Percentiles rank a stretch among this genome's conserved stretches.
Evolutionary conservation across 2,797 vertebrate species (phyloP).

Genomic region (Phalanger gymnotis): DNA sequence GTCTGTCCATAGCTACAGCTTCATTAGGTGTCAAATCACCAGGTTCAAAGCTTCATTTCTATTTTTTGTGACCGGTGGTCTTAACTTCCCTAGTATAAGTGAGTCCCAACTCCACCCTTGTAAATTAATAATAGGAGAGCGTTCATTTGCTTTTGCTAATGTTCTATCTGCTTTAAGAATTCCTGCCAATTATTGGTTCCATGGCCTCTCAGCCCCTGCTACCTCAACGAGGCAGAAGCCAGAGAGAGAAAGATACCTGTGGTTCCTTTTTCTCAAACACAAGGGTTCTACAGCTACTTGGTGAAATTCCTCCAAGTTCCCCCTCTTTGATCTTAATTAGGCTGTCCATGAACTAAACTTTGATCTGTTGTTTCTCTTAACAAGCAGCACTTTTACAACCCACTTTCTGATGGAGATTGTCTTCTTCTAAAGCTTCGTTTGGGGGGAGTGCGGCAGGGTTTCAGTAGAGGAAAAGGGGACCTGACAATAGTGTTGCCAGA

Average conservation of each 20-base stretch:
- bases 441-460: background rate
- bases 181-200: background rate
- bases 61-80: background rate
- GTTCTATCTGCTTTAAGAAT: conserved; percentile 13
- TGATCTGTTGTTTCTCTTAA: background rate
- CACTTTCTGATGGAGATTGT: background rate
- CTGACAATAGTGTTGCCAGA: background rate
- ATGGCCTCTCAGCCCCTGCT: background rate
- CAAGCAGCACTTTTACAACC: background rate
- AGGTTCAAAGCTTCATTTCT: background rate
- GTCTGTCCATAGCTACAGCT: background rate
- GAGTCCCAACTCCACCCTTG: background rate
- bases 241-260: background rate
- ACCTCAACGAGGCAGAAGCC: background rate
- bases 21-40: background rate
- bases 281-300: background rate
- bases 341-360: background rate
- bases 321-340: background rate
- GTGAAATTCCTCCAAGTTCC: background rate
- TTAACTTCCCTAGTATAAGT: background rate
- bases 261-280: background rate
- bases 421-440: background rate
- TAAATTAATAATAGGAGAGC: background rate
- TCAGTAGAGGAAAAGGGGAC: background rate
- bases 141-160: background rate